A percentile compares a stretch with the other conserved stretches of the same genome.
These are phyloP conservation scores for Grammomys dolichurus DNA, from an alignment of 2,113 vertebrate genomes.

Conservation along the genomic window DNA sequence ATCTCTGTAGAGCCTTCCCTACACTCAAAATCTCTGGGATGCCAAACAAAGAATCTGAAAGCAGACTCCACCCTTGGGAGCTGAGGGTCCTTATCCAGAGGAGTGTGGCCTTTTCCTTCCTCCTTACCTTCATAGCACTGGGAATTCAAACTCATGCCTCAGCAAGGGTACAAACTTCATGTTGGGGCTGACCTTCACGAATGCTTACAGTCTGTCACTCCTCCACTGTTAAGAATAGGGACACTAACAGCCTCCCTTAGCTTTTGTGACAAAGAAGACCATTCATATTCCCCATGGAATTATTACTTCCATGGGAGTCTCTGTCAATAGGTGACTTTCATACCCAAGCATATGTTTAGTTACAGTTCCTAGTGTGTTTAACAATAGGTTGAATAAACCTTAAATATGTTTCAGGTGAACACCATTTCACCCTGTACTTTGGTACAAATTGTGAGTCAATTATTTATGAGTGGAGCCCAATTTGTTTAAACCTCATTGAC, in stretches of 20 bases:
- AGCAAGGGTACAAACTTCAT: constrained; percentile 11
- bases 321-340: constrained; percentile 68
- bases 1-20: not conserved
- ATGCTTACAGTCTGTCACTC: not conserved
- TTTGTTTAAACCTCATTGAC: constrained; percentile 86
- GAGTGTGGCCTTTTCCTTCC: not conserved
- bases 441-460: constrained; percentile 82
- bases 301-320: constrained; percentile 61
- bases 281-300: not conserved
- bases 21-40: not conserved
- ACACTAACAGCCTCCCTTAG: not conserved
- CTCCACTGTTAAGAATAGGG: not conserved
- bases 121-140: not conserved
- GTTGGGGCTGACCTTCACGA: not conserved
- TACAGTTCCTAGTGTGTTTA: constrained; percentile 62
- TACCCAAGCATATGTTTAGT: constrained; percentile 61
- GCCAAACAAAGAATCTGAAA: not conserved
- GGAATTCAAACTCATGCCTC: constrained; percentile 50
- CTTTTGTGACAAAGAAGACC: constrained; percentile 1
- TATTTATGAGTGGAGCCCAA: constrained; percentile 84
- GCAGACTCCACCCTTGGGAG: not conserved
- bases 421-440: constrained; percentile 66
- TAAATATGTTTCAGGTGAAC: constrained; percentile 72
- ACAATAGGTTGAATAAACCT: constrained; percentile 65
- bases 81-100: not conserved